These are phyloP conservation scores for Ciconia boyciana DNA, from an alignment of 2,113 vertebrate genomes.

Conservation along the genomic window DNA sequence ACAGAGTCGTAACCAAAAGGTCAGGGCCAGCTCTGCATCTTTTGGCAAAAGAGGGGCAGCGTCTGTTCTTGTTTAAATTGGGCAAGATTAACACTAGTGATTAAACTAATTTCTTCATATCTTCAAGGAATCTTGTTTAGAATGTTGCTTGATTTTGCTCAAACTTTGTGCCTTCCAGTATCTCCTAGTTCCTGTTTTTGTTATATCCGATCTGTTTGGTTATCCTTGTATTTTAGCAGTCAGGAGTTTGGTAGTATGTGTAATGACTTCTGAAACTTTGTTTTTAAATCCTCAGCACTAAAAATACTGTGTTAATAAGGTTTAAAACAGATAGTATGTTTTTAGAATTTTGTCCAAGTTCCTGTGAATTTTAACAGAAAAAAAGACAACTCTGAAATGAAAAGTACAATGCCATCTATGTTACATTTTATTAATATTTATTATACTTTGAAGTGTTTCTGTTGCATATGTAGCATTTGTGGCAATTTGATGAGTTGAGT, in stretches of 20 bases:
- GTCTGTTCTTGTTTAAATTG: not conserved
- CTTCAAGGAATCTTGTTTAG: not conserved
- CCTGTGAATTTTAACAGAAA: not conserved
- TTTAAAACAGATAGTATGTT: not conserved
- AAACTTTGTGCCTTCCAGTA: not conserved
- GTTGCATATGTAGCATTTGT: not conserved
- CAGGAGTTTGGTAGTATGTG: not conserved
- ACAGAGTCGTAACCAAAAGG: fast-evolving
- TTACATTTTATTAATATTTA: not conserved
- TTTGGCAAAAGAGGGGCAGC: not conserved
- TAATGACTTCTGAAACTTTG: not conserved
- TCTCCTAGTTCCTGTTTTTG: not conserved
- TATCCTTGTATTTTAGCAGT: not conserved
- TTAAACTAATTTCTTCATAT: not conserved
- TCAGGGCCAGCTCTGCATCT: not conserved
- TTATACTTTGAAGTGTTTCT: not conserved
- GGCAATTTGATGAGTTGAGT: not conserved
- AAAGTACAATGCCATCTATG: not conserved
- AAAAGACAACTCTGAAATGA: not conserved
- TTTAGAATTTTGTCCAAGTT: not conserved
- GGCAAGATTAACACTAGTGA: not conserved
- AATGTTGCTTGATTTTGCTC: not conserved
- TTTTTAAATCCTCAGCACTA: not conserved
- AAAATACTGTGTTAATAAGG: not conserved
- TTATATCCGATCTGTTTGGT: not conserved